Evolutionary conservation across 2,888 invertebrate species (phyloP).

Genomic region (Lithophane ornitopus): DNA sequence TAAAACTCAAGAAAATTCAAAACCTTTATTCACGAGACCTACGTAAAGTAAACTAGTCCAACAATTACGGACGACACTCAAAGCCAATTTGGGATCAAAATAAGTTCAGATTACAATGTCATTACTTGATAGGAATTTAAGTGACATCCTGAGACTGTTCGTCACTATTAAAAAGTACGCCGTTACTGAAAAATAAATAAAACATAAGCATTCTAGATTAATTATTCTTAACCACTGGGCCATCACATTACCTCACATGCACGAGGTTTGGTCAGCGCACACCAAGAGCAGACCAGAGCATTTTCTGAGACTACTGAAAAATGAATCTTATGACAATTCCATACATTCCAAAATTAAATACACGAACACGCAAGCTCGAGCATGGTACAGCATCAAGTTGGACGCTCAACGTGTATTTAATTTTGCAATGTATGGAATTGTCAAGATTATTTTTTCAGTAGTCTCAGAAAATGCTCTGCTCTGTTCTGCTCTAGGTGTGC

Average conservation of each 20-base stretch:
- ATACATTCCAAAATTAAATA: too few species aligned
- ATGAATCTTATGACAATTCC: too few species aligned
- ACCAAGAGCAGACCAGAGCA: too few species aligned
- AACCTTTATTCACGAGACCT: conserved; percentile 39
- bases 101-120: conserved; percentile 57
- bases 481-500: too few species aligned
- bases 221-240: not conserved
- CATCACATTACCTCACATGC: not conserved
- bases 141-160: conserved; percentile 80
- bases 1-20: not conserved
- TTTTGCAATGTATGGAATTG: too few species aligned
- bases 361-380: too few species aligned
- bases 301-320: too few species aligned
- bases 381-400: too few species aligned
- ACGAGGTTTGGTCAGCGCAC: too few species aligned
- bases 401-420: too few species aligned
- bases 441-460: too few species aligned
- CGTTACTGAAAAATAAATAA: conserved; percentile 76
- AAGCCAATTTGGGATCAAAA: conserved; percentile 31
- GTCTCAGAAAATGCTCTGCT: too few species aligned
- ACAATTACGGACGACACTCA: conserved; percentile 1
- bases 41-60: not conserved
- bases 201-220: not conserved
- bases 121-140: conserved; percentile 71
- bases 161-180: conserved; percentile 81